These are phyloP conservation scores for Euura saliciscinereae DNA, from an alignment of 1,140 invertebrate species.

Conservation along the genomic window DNA sequence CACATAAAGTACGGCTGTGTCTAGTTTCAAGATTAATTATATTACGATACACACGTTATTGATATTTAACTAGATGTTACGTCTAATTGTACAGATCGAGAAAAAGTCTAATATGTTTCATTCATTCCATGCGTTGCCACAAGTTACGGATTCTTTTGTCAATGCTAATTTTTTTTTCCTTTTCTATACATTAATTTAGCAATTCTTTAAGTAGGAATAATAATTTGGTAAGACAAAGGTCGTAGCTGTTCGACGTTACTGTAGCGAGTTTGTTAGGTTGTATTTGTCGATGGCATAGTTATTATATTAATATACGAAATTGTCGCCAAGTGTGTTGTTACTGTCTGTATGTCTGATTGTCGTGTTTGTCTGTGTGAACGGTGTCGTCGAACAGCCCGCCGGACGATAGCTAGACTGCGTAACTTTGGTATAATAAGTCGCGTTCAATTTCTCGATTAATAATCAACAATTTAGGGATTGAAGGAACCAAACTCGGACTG, in stretches of 20 bases:
- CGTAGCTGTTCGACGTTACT: neutral
- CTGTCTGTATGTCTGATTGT: neutral
- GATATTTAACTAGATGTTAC: neutral
- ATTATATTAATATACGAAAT: conserved; percentile 6
- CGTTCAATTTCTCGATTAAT: too few species aligned
- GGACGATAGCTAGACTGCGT: neutral
- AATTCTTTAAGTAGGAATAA: neutral
- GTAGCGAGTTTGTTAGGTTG: neutral
- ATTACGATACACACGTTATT: neutral
- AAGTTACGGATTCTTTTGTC: neutral
- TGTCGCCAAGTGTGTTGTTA: neutral
- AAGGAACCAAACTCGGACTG: too few species aligned
- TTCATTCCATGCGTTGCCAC: neutral
- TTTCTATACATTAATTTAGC: neutral
- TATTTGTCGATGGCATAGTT: neutral
- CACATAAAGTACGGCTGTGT: conserved; percentile 38
- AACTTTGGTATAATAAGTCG: neutral
- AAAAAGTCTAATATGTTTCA: neutral
- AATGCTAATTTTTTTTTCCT: neutral
- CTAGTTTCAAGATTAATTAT: conserved; percentile 22
- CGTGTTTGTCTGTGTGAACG: neutral
- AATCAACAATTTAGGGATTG: too few species aligned
- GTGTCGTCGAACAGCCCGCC: neutral
- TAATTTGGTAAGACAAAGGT: neutral
- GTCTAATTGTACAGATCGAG: neutral